These are phyloP conservation scores for Poeciliopsis occidentalis DNA, from an alignment of 2,113 vertebrate genomes.

Conservation along the genomic window DNA sequence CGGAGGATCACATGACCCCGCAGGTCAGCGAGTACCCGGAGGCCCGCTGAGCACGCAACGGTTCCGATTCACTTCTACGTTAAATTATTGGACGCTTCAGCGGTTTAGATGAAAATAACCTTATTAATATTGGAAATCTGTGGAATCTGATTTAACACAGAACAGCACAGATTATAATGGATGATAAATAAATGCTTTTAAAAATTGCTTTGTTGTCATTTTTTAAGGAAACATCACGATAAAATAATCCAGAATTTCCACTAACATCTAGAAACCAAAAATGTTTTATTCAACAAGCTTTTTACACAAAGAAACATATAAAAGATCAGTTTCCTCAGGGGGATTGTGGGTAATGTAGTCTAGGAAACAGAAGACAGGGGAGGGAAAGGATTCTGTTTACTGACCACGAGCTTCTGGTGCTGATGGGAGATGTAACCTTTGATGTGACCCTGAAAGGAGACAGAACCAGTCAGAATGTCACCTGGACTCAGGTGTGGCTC, in stretches of 20 bases:
- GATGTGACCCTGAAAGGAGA: constrained; percentile 88
- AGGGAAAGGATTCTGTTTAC: constrained; percentile 97
- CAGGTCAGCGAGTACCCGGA: constrained; percentile 17
- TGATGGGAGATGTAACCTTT: constrained; percentile 99
- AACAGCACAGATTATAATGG: too few species aligned
- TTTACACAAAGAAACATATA: constrained; percentile 22
- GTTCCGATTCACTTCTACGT: not conserved
- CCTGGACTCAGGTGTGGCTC: not conserved
- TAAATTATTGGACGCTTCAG: not conserved
- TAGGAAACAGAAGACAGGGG: constrained; percentile 88
- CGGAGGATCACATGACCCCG: constrained; percentile 33
- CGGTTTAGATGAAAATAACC: too few species aligned
- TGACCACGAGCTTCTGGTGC: constrained; percentile 98
- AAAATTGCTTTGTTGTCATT: not conserved
- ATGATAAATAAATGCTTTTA: not conserved
- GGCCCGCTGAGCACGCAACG: not conserved
- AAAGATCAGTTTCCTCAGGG: not conserved
- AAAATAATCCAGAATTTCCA: not conserved
- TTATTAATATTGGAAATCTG: too few species aligned
- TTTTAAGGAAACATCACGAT: not conserved
- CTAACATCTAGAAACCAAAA: constrained; percentile 24
- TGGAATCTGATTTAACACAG: too few species aligned
- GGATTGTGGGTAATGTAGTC: constrained; percentile 59
- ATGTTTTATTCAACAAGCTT: constrained; percentile 46
- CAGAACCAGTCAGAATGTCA: constrained; percentile 2